A percentile compares a stretch with the other conserved stretches of the same genome.
phyloP scores from a whole-genome alignment of 1,140 invertebrate species.

The Pantala flavescens region DNA sequence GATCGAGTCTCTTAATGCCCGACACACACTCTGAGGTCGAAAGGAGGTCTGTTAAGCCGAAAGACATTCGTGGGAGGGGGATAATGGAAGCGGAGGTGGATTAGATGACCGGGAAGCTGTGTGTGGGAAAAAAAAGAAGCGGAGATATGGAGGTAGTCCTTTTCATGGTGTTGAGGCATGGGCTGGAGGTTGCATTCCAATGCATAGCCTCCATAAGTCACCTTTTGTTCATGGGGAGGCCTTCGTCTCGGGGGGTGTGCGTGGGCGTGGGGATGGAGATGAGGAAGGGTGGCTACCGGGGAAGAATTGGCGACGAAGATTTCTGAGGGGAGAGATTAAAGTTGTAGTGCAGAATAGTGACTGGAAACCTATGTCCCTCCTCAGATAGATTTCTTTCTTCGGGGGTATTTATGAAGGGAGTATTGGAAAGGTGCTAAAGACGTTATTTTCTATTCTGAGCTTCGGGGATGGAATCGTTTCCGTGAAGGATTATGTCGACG shows the following conservation, averaged over 20 bases:
- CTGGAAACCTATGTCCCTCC: too few species aligned
- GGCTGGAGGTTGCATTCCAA: slow-evolving; percentile 21
- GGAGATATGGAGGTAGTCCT: slow-evolving; percentile 16
- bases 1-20: too few species aligned
- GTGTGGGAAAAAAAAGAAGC: slow-evolving; percentile 9
- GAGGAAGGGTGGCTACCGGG: neutral
- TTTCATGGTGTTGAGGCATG: slow-evolving; percentile 11
- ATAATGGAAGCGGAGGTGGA: slow-evolving; percentile 17
- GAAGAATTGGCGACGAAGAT: too few species aligned
- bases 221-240: slow-evolving; percentile 18
- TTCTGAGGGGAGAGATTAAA: neutral
- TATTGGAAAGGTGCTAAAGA: too few species aligned
- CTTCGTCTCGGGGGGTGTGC: neutral
- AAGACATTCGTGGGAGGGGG: neutral
- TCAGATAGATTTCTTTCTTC: too few species aligned
- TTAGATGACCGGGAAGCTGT: slow-evolving; percentile 28
- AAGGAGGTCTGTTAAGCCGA: neutral
- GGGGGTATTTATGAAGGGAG: too few species aligned
- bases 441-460: too few species aligned
- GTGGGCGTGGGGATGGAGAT: neutral
- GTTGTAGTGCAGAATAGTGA: too few species aligned
- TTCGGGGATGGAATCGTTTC: too few species aligned
- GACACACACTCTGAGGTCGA: too few species aligned
- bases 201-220: slow-evolving; percentile 20
- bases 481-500: too few species aligned